Evolutionary conservation across 2,797 vertebrate species (phyloP).

Genomic region (Linurgus olivaceus): DNA sequence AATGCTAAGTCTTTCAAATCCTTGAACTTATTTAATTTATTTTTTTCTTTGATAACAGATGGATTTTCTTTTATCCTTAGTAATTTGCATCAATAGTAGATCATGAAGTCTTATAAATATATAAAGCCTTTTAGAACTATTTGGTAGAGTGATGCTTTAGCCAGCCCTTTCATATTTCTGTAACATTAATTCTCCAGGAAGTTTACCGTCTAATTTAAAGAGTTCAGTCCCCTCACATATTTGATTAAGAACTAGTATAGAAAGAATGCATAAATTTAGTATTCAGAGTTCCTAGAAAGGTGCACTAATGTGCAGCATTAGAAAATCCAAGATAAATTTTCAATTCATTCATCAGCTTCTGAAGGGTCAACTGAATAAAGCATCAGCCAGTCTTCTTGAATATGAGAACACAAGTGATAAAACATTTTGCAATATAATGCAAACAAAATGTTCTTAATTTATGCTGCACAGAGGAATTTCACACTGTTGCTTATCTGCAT

Average conservation of each 20-base stretch:
- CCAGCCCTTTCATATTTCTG: slow-evolving; percentile 29
- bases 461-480: background rate
- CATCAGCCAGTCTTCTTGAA: background rate
- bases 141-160: slow-evolving; percentile 42
- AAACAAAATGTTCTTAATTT: background rate
- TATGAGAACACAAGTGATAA: background rate
- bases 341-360: background rate
- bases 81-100: slow-evolving; percentile 72
- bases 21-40: slow-evolving; percentile 52
- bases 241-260: background rate
- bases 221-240: background rate
- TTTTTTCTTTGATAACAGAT: slow-evolving; percentile 62
- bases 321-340: slow-evolving; percentile 2
- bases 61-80: slow-evolving; percentile 68
- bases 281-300: background rate
- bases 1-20: slow-evolving; percentile 68
- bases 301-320: background rate
- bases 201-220: slow-evolving; percentile 10
- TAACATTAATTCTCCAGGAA: slow-evolving; percentile 31
- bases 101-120: slow-evolving; percentile 64
- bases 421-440: background rate
- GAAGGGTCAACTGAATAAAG: slow-evolving; percentile 12
- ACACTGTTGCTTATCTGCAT: background rate
- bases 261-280: background rate
- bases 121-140: slow-evolving; percentile 66